Percentiles rank a stretch among this genome's conserved stretches.
phyloP scores from a whole-genome alignment of 2,113 vertebrate species.

The Calypte anna region DNA sequence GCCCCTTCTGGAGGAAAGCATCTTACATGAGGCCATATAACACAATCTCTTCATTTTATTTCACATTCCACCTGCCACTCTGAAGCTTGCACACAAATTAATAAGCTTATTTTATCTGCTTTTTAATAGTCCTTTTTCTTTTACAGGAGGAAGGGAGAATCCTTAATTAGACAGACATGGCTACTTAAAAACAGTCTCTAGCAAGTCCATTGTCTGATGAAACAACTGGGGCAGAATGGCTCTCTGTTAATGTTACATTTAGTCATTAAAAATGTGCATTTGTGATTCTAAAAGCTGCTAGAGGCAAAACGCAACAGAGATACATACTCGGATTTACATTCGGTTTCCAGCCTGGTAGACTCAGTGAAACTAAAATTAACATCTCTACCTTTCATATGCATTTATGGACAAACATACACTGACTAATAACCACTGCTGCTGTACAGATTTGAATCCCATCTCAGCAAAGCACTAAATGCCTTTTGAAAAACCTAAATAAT shows the following conservation, averaged over 20 bases:
- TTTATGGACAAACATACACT: conserved; percentile 24
- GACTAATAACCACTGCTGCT: conserved; percentile 1
- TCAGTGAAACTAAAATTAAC: conserved; percentile 46
- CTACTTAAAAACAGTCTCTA: conserved; percentile 52
- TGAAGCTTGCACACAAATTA: neutral
- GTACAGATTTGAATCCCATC: neutral
- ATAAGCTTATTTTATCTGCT: neutral
- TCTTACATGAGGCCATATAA: neutral
- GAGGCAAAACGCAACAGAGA: conserved; percentile 61
- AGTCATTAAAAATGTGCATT: conserved; percentile 75
- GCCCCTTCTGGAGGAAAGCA: neutral
- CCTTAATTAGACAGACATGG: neutral
- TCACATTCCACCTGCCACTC: neutral
- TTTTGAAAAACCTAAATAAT: conserved; percentile 49
- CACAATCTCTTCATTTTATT: neutral
- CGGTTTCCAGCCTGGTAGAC: conserved; percentile 8
- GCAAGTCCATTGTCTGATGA: conserved; percentile 17
- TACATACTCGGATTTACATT: conserved; percentile 27
- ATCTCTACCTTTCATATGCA: conserved; percentile 24
- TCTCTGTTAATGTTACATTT: conserved; percentile 63
- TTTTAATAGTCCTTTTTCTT: neutral
- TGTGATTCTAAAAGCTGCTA: conserved; percentile 68
- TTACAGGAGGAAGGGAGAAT: neutral
- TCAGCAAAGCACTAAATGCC: conserved; percentile 31
- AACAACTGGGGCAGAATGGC: conserved; percentile 72